Conservation (phyloP, 2,113 vertebrate genomes). For the Leptobrachium ailaonicum region DNA sequence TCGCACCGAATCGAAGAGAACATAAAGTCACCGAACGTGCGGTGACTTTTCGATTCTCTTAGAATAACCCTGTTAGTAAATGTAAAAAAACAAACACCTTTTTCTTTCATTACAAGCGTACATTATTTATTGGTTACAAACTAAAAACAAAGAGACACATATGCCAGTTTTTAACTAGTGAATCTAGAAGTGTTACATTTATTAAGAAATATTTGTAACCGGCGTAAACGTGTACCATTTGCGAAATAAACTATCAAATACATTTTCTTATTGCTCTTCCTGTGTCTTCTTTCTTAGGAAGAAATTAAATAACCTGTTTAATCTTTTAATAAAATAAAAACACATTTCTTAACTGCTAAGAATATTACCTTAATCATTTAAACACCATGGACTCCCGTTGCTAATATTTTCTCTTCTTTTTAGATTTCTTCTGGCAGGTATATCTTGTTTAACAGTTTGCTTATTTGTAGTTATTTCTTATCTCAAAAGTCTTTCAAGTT, state of each 20-base stretch:
- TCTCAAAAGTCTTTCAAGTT: constrained; percentile 35
- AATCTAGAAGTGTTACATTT: no score
- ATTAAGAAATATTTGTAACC: no score
- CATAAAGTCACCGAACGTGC: no score
- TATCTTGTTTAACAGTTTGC: constrained; percentile 47
- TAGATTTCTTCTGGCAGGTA: constrained; percentile 45
- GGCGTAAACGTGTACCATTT: not conserved
- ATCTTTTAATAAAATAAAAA: constrained; percentile 40
- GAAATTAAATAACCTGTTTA: constrained; percentile 45
- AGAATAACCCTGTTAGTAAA: no score
- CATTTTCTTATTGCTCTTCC: constrained; percentile 23
- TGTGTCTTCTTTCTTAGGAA: constrained; percentile 34
- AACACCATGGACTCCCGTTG: constrained; percentile 35
- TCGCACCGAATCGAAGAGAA: no score
- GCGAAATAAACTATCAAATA: constrained; percentile 25
- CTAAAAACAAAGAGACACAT: no score
- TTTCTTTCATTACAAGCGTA: no score
- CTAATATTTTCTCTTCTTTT: constrained; percentile 43
- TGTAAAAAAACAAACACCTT: no score
- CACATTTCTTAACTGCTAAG: constrained; percentile 26
- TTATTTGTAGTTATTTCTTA: constrained; percentile 38
- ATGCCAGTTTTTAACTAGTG: no score
- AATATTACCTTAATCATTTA: constrained; percentile 46
- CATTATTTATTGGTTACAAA: no score
- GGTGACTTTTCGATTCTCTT: no score